A percentile compares a stretch with the other conserved stretches of the same genome.
Conservation (phyloP, 2,888 invertebrate species). For the Diabrotica balteata region DNA sequence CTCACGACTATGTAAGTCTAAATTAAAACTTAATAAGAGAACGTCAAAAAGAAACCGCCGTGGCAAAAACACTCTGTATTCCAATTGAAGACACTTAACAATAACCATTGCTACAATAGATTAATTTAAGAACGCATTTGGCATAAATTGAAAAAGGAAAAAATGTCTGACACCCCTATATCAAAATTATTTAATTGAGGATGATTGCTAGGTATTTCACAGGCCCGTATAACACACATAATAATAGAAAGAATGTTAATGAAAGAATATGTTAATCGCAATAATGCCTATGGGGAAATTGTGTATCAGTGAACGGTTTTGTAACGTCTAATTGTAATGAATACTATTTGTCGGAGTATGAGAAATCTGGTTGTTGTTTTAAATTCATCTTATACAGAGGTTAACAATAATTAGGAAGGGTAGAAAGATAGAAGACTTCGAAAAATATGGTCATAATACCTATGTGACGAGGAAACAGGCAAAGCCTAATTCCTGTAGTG, state of each 20-base stretch:
- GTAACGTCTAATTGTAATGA: no score
- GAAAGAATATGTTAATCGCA: neutral
- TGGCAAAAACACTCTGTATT: conserved; percentile 17
- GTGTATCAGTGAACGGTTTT: no score
- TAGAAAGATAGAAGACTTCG: no score
- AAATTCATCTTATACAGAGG: no score
- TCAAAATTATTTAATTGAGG: conserved; percentile 5
- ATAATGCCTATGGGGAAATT: no score
- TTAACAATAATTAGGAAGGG: no score
- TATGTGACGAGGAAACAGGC: no score
- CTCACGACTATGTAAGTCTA: conserved; percentile 1
- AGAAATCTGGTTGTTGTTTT: no score
- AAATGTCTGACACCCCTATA: conserved; percentile 33
- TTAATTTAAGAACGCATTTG: conserved; percentile 28
- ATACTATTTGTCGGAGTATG: no score
- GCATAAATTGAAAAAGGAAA: conserved; percentile 14
- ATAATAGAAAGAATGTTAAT: neutral
- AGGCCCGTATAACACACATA: neutral
- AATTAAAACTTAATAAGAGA: neutral
- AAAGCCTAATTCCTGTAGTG: no score
- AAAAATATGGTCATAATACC: no score
- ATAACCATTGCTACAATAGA: conserved; percentile 26
- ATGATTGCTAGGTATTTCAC: conserved; percentile 10
- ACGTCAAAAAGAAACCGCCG: conserved; percentile 7
- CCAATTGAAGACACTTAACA: conserved; percentile 30